A percentile compares a stretch with the other conserved stretches of the same genome.
Conservation (phyloP, 1,140 invertebrate genomes). For the Aphelinus certus region DNA sequence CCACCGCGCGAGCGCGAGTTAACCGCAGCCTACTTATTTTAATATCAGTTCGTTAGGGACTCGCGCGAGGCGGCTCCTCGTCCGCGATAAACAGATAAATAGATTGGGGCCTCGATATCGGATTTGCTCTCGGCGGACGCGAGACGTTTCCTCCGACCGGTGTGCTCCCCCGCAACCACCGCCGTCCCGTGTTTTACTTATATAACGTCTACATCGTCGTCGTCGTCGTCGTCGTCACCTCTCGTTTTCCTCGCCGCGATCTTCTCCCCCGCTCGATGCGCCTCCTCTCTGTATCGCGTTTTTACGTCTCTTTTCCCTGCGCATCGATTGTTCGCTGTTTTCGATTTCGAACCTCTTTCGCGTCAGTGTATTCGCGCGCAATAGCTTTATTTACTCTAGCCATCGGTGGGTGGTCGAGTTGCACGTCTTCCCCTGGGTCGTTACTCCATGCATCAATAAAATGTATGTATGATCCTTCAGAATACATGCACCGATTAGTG, state of each 20-base stretch:
- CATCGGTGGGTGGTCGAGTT: too few relatives aligned
- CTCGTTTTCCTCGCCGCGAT: neutral
- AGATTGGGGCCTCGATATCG: constrained; percentile 61
- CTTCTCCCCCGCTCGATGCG: neutral
- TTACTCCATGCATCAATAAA: too few relatives aligned
- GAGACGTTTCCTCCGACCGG: constrained; percentile 48
- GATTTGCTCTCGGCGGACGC: constrained; percentile 52
- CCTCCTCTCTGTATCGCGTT: too few relatives aligned
- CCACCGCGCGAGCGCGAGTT: constrained; percentile 28
- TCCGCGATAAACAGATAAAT: constrained; percentile 62
- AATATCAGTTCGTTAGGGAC: constrained; percentile 60
- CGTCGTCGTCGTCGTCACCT: neutral
- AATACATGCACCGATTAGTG: too few relatives aligned
- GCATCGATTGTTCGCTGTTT: too few relatives aligned
- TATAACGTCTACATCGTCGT: constrained; percentile 46
- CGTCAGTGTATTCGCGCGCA: too few relatives aligned
- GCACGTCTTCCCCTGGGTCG: too few relatives aligned
- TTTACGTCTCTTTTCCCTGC: too few relatives aligned
- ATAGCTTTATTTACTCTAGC: too few relatives aligned
- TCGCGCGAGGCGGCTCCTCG: constrained; percentile 13
- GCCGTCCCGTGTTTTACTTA: constrained; percentile 33
- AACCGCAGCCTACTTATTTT: constrained; percentile 58
- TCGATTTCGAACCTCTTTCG: too few relatives aligned
- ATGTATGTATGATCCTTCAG: too few relatives aligned
- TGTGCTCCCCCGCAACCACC: constrained; percentile 23